phyloP scores from a whole-genome alignment of 23 tunicate species.

The Ascidia mentula region DNA sequence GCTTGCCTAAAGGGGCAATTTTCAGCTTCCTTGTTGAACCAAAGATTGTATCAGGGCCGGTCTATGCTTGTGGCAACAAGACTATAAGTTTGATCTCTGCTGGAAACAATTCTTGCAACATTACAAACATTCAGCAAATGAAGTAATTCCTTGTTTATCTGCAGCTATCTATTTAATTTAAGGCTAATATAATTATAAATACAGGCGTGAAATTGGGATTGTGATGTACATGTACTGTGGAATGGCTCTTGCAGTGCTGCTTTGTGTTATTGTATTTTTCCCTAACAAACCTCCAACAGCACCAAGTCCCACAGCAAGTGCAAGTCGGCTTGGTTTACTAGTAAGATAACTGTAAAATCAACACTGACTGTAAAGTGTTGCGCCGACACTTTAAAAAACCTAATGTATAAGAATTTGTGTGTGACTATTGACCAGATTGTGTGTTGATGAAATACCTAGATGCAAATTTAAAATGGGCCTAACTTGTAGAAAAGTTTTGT shows the following conservation, averaged over 20 bases:
- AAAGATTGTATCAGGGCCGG: neutral
- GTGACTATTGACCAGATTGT: too few species aligned
- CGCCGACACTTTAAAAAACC: too few species aligned
- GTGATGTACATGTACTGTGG: constrained; percentile 18
- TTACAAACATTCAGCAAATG: neutral
- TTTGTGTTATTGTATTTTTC: constrained; percentile 44
- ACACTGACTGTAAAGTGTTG: too few species aligned
- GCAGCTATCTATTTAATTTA: neutral
- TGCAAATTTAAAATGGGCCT: too few species aligned
- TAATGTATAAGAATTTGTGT: too few species aligned
- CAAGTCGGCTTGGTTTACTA: constrained; percentile 16
- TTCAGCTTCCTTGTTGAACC: neutral
- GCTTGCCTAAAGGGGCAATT: neutral
- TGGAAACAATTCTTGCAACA: neutral
- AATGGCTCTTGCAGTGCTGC: constrained; percentile 9
- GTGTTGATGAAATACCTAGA: too few species aligned
- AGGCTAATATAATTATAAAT: neutral
- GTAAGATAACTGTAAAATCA: neutral
- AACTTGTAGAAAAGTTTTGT: too few species aligned
- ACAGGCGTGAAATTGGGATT: neutral
- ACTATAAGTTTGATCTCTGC: neutral
- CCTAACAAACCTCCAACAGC: constrained; percentile 78
- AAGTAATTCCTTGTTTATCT: neutral
- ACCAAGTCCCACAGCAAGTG: constrained; percentile 58
- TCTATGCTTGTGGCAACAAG: neutral